phyloP scores from a whole-genome alignment of 53 echinoderm and acorn worm species.

The Echinometra lucunter region DNA sequence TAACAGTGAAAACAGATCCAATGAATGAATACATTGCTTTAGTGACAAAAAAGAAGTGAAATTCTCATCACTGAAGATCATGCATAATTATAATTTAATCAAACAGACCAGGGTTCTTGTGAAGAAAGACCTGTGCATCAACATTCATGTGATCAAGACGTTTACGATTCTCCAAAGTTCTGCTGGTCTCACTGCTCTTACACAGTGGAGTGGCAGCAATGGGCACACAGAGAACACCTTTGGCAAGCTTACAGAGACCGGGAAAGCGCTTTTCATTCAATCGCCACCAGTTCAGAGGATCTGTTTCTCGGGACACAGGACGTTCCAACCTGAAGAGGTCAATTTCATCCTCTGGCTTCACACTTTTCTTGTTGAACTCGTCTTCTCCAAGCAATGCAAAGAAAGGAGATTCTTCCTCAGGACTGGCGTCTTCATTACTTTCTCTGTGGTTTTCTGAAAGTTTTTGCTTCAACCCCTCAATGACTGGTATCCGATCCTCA shows the following conservation, averaged over 20 bases:
- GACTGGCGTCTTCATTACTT: not conserved
- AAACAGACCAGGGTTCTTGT: slow-evolving; percentile 45
- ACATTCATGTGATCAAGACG: slow-evolving; percentile 49
- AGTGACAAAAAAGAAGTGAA: not conserved
- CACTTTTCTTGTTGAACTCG: slow-evolving; percentile 62
- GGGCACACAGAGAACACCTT: slow-evolving; percentile 55
- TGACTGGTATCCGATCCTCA: slow-evolving; percentile 52
- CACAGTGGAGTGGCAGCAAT: slow-evolving; percentile 46
- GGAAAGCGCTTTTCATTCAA: slow-evolving; percentile 56
- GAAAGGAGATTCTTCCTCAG: slow-evolving; percentile 61
- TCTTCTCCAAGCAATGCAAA: slow-evolving; percentile 62
- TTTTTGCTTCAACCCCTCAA: slow-evolving; percentile 53
- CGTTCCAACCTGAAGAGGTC: slow-evolving; percentile 66
- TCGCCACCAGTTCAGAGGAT: slow-evolving; percentile 64
- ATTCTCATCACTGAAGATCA: not conserved
- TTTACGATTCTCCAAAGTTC: slow-evolving; percentile 50
- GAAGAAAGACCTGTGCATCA: slow-evolving; percentile 66
- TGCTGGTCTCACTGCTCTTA: not conserved
- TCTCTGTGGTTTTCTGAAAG: slow-evolving; percentile 8
- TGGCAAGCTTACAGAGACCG: slow-evolving; percentile 60
- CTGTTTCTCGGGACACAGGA: slow-evolving; percentile 62
- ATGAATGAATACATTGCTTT: not conserved
- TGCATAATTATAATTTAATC: not conserved
- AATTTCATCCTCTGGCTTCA: slow-evolving; percentile 64
- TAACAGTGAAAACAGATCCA: not conserved